These are phyloP conservation scores for Idaea dimidiata DNA, from an alignment of 2,888 invertebrate genomes.

Conservation along the genomic window DNA sequence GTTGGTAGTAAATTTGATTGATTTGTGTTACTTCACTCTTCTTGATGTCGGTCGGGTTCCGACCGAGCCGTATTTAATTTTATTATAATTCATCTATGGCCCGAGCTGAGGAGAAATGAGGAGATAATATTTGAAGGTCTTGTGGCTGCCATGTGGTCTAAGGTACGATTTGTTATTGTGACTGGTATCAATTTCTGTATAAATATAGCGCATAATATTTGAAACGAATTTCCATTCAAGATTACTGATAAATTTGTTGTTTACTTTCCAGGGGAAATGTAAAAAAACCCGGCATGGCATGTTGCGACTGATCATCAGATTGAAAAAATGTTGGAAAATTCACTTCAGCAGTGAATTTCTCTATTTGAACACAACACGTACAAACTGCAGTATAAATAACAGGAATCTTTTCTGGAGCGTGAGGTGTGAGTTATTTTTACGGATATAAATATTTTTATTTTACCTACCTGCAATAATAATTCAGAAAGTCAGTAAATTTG, in stretches of 20 bases:
- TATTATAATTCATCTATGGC: too few relatives aligned
- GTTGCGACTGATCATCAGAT: neutral
- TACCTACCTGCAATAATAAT: neutral
- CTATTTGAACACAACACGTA: neutral
- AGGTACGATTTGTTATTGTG: neutral
- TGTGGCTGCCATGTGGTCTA: neutral
- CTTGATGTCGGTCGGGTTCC: neutral
- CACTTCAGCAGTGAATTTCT: neutral
- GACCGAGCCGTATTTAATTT: too few relatives aligned
- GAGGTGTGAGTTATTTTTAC: neutral
- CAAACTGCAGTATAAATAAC: neutral
- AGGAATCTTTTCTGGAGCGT: neutral
- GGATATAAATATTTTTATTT: neutral
- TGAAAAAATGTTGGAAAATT: neutral
- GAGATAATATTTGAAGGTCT: neutral
- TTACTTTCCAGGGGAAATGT: neutral
- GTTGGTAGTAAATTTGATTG: constrained; percentile 1
- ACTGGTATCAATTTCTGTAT: neutral
- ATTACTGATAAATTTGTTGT: neutral
- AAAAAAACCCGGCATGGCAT: neutral
- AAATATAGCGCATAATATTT: neutral
- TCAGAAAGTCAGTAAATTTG: neutral
- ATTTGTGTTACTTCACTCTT: neutral
- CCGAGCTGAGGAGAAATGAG: too few relatives aligned
- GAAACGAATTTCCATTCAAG: neutral